Conservation (phyloP, 2,888 invertebrate genomes). For the Acronicta psi region DNA sequence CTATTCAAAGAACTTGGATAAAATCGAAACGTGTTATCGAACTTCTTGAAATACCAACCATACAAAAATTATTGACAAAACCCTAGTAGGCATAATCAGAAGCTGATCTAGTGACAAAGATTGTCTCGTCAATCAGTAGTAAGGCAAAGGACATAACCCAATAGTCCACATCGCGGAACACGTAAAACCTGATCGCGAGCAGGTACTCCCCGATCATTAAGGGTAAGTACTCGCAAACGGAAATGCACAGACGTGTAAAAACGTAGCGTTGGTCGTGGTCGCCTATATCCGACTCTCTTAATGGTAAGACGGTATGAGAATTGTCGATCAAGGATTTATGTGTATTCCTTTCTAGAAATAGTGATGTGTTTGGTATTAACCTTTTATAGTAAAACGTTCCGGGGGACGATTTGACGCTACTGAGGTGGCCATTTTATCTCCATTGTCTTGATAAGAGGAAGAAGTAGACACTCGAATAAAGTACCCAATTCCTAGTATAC, state of each 20-base stretch:
- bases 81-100: constrained; percentile 3
- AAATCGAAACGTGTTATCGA: no score
- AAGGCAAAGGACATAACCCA: constrained; percentile 64
- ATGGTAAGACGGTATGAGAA: constrained; percentile 24
- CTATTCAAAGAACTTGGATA: no score
- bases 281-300: constrained; percentile 45
- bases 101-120: constrained; percentile 20
- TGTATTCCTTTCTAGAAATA: no score
- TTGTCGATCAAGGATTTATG: background rate
- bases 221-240: constrained; percentile 61
- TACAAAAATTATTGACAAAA: no score
- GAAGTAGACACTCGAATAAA: no score
- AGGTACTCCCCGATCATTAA: constrained; percentile 63
- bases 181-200: constrained; percentile 63
- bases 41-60: no score
- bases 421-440: no score
- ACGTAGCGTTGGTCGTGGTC: constrained; percentile 5
- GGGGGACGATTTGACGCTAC: no score
- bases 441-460: no score
- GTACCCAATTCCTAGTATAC: no score
- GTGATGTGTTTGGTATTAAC: no score
- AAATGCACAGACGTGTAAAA: constrained; percentile 47
- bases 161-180: constrained; percentile 69
- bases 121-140: constrained; percentile 43
- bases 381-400: no score